phyloP scores from a whole-genome alignment of 2,797 vertebrate genomes.

The Orestias chungarensis region DNA sequence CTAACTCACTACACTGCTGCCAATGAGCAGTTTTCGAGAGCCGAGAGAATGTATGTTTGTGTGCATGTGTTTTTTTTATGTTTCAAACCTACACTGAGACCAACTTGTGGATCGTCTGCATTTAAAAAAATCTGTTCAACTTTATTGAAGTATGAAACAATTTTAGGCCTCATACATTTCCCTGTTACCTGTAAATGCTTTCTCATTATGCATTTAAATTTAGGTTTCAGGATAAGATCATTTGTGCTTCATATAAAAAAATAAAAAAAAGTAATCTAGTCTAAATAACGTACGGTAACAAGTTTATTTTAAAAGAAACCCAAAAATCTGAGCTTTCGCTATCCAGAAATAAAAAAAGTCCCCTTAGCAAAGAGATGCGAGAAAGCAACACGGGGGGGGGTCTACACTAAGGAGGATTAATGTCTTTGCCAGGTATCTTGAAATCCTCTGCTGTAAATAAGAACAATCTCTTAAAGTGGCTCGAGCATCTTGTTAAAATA shows the following conservation, averaged over 20 bases:
- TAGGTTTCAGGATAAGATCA: not conserved
- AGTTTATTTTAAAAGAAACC: not conserved
- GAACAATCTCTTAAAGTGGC: not conserved
- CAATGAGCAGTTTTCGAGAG: conserved; percentile 56
- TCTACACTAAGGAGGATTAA: not conserved
- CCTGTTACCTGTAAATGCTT: no score
- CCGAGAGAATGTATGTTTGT: conserved; percentile 23
- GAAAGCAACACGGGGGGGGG: no score
- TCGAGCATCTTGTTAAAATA: not conserved
- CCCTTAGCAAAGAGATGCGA: not conserved
- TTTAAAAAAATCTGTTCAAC: conserved; percentile 43
- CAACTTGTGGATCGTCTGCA: conserved; percentile 65
- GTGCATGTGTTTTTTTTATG: conserved; percentile 18
- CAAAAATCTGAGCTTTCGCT: not conserved
- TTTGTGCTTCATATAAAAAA: not conserved
- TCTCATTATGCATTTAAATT: conserved; percentile 7
- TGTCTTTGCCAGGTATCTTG: not conserved
- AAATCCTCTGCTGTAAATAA: not conserved
- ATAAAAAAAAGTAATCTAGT: not conserved
- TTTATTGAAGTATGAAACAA: conserved; percentile 29
- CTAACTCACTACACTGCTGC: conserved; percentile 58
- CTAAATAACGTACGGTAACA: conserved; percentile 1
- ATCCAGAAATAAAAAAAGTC: not conserved
- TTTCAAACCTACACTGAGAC: conserved; percentile 71
- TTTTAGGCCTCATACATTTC: conserved; percentile 27